Evolutionary conservation across 2,888 invertebrate genomes (phyloP), one percentile per base, ranked within the genome.

Genomic region (Hemithea aestivaria): DNA sequence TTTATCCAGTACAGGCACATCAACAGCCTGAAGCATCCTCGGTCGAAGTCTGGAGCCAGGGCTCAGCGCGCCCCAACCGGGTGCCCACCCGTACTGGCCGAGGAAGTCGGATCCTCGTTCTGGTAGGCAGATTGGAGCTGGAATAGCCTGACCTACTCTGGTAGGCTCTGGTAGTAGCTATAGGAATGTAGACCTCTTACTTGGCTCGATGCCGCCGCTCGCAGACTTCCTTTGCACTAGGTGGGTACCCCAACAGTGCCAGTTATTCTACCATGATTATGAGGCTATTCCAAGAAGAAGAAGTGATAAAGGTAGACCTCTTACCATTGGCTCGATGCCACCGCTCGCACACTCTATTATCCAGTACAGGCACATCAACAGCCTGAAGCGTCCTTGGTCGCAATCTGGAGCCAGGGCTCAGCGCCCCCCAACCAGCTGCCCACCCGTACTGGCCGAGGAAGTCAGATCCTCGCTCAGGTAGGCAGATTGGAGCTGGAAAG

Each of bases 371-470:
- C 47, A 97, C 96, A 63, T 96, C 95, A 6, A 96, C 96, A 0
- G 96, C 94, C 75, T 97, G 96, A 35, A 97, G 83, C 0, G 96
- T 96, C 64, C 96, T 94, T 1, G 97, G 96, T 4, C 96, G 89
- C 36, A 96, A 77, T 51, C 96, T 88, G 0, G 96, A 96, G 33
- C 96, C 96, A 53, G 91, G 91, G 67, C 91, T 91, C 6, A 96
- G 82, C 0, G 97, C 96, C 7, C 96, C 97, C 97, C 97, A 97
- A 12, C 96, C 96, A 0, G 96, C 96, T 4, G 96, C 96, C 91
- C 96, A 96, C 12, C 96, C 96, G 57, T 93, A 95, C 72, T 96
- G 95, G 1, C 96, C 96, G 28, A 96, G 88, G 82, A 96, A 96
- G 72, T 94, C 95, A 27, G 95, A 94, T 28, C 95, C 95, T 60